Conservation (phyloP, 2,113 vertebrate species). For the Turnix velox region DNA sequence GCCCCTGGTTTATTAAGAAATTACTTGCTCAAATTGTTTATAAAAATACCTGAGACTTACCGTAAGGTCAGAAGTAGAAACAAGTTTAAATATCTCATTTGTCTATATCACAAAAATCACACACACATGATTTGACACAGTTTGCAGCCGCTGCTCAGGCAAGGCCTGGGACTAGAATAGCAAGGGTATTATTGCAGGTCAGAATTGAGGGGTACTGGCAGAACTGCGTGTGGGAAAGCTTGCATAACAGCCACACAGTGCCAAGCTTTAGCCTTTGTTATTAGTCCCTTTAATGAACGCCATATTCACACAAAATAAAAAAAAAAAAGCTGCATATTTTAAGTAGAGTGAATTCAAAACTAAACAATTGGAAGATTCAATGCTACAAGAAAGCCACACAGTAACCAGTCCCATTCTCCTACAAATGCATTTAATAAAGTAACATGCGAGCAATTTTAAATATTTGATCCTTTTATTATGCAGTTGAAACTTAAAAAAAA, state of each 20-base stretch:
- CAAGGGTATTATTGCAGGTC: constrained; percentile 63
- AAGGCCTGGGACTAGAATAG: constrained; percentile 52
- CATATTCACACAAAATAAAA: constrained; percentile 58
- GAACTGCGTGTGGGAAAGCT: constrained; percentile 60
- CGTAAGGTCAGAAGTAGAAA: constrained; percentile 15
- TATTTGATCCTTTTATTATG: constrained; percentile 38
- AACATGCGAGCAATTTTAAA: constrained; percentile 38
- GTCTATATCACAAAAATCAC: constrained; percentile 8
- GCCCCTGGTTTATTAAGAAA: constrained; percentile 29
- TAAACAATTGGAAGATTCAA: constrained; percentile 59
- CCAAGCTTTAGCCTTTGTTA: constrained; percentile 68
- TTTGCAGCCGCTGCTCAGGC: constrained; percentile 30
- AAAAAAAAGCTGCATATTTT: constrained; percentile 48
- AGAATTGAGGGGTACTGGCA: constrained; percentile 60
- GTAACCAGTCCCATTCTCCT: constrained; percentile 47
- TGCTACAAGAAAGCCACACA: constrained; percentile 17
- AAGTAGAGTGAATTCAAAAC: constrained; percentile 48
- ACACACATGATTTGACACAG: constrained; percentile 35
- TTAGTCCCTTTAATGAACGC: constrained; percentile 66
- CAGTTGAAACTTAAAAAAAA: neutral
- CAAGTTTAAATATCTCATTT: neutral
- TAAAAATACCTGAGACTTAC: constrained; percentile 17
- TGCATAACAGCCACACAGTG: constrained; percentile 53
- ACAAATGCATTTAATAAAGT: constrained; percentile 46
- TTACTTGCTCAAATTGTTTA: constrained; percentile 35